Conservation (phyloP, 35 echinoderm and acorn worm genomes). For the Ptychodera flava region DNA sequence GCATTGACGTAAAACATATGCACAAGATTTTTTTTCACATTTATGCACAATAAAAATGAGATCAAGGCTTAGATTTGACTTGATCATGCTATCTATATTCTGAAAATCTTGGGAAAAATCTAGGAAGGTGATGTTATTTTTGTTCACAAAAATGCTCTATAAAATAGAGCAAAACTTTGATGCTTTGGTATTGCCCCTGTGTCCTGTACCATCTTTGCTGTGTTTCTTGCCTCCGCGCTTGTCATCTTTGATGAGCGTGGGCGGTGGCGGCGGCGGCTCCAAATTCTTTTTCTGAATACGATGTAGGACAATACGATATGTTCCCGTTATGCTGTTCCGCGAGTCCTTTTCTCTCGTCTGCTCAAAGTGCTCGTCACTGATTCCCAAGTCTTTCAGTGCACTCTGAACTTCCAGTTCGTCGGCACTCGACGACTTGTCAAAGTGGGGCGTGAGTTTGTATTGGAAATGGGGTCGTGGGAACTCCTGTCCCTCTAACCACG, state of each 20-base stretch:
- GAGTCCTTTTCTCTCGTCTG: slow-evolving; percentile 82
- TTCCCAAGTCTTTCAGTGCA: slow-evolving; percentile 65
- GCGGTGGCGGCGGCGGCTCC: background rate
- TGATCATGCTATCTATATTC: no score
- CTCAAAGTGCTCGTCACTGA: slow-evolving; percentile 72
- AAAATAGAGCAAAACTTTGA: background rate
- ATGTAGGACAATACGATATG: slow-evolving; percentile 68
- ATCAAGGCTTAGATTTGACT: no score
- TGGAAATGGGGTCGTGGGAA: slow-evolving; percentile 62
- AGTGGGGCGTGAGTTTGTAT: slow-evolving; percentile 78
- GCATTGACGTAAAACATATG: no score
- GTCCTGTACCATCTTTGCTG: background rate
- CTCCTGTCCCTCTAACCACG: slow-evolving; percentile 80
- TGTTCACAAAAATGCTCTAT: no score
- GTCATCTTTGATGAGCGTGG: background rate
- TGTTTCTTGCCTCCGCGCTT: background rate
- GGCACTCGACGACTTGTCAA: slow-evolving; percentile 59
- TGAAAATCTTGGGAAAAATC: no score
- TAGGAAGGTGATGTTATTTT: no score
- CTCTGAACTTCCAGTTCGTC: slow-evolving; percentile 79
- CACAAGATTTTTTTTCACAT: no score
- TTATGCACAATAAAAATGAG: no score
- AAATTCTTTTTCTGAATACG: background rate
- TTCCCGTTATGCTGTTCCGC: slow-evolving; percentile 91
- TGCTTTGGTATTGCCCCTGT: background rate